phyloP scores from a whole-genome alignment of 2,113 vertebrate species.

The Nyctibius bracteatus region DNA sequence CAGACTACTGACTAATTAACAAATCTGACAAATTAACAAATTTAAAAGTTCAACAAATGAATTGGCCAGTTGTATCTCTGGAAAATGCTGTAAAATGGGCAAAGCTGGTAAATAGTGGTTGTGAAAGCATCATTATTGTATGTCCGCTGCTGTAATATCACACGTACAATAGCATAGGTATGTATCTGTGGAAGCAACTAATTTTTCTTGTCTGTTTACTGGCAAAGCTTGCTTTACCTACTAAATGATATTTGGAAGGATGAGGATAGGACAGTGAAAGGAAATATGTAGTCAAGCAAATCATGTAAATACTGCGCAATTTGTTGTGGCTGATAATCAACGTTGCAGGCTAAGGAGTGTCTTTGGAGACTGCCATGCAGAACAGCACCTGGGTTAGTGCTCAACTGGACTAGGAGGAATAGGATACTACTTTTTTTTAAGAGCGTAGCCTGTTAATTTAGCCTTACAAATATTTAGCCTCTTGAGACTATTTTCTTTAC shows the following conservation, averaged over 20 bases:
- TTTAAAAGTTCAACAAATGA: not conserved
- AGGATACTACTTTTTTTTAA: not conserved
- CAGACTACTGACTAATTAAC: not conserved
- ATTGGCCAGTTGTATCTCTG: fast-evolving
- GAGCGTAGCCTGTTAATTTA: not conserved
- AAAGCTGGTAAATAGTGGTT: not conserved
- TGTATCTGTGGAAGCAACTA: not conserved
- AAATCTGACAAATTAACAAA: not conserved
- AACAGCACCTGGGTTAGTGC: not conserved
- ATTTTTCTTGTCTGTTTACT: not conserved
- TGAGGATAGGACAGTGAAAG: not conserved
- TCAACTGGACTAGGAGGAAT: not conserved
- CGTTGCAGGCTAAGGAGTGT: not conserved
- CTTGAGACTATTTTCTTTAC: not conserved
- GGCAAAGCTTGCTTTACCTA: not conserved
- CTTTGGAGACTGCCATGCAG: not conserved
- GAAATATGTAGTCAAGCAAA: not conserved
- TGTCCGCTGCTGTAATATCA: not conserved
- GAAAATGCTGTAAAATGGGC: not conserved
- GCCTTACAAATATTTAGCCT: not conserved
- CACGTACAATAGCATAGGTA: not conserved
- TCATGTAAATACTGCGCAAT: not conserved
- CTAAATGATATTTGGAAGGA: not conserved
- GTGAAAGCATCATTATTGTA: not conserved
- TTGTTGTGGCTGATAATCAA: not conserved